These are phyloP conservation scores for Pycnonotus jocosus DNA, from an alignment of 2,113 vertebrate genomes.

Conservation along the genomic window DNA sequence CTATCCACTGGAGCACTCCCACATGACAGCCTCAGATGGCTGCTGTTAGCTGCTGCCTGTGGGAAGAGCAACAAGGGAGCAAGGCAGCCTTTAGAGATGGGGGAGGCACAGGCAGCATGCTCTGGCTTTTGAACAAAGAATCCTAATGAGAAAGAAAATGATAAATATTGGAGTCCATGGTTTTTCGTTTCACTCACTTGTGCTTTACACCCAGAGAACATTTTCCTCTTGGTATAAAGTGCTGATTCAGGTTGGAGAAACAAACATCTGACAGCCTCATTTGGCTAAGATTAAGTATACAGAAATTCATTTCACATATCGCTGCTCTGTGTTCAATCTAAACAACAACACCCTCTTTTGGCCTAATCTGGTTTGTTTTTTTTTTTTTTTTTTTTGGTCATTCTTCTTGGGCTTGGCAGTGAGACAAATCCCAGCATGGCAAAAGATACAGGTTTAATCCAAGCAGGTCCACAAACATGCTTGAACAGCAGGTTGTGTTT, in stretches of 20 bases:
- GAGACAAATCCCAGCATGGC: background rate
- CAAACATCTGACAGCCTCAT: constrained; percentile 54
- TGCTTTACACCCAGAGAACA: background rate
- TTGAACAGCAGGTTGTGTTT: background rate
- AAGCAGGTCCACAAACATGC: background rate
- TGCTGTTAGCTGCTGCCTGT: background rate
- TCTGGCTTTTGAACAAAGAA: background rate
- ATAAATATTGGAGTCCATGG: constrained; percentile 27
- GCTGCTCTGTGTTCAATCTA: background rate
- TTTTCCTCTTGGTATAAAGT: constrained; percentile 35
- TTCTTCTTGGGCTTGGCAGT: background rate
- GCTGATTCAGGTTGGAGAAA: constrained; percentile 50
- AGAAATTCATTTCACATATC: constrained; percentile 55
- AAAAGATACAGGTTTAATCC: background rate
- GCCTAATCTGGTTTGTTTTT: constrained; percentile 2
- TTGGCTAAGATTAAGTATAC: constrained; percentile 60
- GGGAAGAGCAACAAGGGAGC: background rate
- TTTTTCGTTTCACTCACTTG: background rate
- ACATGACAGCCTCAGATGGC: background rate
- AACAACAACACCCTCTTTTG: background rate
- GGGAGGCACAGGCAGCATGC: background rate
- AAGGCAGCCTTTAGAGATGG: background rate
- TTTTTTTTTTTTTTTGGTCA: too few species aligned
- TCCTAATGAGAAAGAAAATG: constrained; percentile 20
- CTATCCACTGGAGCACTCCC: background rate